Evolutionary conservation across 2,113 vertebrate genomes (phyloP), one percentile per base, ranked within the genome.

Genomic region (Pituophis catenifer): DNA sequence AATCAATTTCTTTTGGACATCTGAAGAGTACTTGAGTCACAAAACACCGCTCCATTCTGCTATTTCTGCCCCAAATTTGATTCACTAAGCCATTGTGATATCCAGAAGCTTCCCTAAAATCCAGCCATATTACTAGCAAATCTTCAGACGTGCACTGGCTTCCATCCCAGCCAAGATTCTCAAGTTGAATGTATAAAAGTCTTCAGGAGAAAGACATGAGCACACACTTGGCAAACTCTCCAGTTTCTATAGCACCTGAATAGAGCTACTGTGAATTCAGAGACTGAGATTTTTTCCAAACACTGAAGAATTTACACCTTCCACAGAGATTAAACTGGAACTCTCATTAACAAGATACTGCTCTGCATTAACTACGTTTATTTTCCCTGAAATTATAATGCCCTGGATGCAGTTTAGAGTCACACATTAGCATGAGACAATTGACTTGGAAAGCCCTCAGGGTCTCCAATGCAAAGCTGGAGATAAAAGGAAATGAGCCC

Each of bases 381-480:
- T 91, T 44, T 58, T 29, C 19, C 13, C 91, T n/a, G 12, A 89
- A 21, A 17, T n/a, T 24, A 23, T 88, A 94, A 3, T 10, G 19
- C 33, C 29, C 0, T 0, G 48, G 90, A 91, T 58, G 62, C 89
- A 90, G 93, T 12, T 65, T 0, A 0, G 90, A 90, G 90, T 94
- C 50, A 48, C 88, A 94, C 94, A 86, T 86, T 91, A 93, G 93
- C 48, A 87, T 0, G 58, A 65, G 91, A 91, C 75, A 90, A 0
- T 3, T 75, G 1, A 91, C 92, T 92, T 87, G 93, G 50, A 87
- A 88, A 53, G 12, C 48, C 8, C 23, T 26, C 26, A 17, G 11
- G 52, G 48, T 33, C 86, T 48, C 75, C 95, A 95, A 93, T 29
- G 57, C 21, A 62, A 90, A 52, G 91, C 29, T 54, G 88, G 24